Conservation (phyloP, 35 echinoderm and acorn worm genomes). For the Holothuria glaberrima region DNA sequence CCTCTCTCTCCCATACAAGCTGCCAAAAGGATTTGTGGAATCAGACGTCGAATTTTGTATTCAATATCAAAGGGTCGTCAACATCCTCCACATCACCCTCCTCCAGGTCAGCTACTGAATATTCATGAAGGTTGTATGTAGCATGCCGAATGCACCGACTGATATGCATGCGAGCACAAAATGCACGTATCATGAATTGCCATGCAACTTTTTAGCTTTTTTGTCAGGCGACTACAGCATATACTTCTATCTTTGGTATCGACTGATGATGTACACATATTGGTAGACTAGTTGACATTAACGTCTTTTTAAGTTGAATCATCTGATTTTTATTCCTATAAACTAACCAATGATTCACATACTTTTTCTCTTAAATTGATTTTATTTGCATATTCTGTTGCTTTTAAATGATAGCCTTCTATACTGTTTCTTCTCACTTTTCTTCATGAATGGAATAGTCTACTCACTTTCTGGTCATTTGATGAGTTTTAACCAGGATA, state of each 20-base stretch:
- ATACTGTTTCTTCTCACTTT: too few species aligned
- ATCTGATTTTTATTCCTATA: too few species aligned
- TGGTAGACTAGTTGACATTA: not conserved
- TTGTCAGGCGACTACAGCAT: not conserved
- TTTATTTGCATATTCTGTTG: too few species aligned
- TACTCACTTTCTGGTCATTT: too few species aligned
- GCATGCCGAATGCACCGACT: conserved; percentile 28
- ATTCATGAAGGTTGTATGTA: conserved; percentile 33
- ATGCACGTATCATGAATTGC: conserved; percentile 43
- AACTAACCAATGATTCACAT: too few species aligned
- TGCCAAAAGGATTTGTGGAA: conserved; percentile 75
- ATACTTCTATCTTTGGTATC: not conserved
- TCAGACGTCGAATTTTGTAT: conserved; percentile 71
- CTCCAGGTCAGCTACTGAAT: conserved; percentile 70
- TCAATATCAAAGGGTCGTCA: conserved; percentile 68
- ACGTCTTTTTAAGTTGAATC: too few species aligned
- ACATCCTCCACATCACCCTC: conserved; percentile 17
- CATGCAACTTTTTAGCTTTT: conserved; percentile 39
- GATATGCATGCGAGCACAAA: conserved; percentile 44
- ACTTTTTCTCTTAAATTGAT: too few species aligned
- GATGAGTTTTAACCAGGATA: too few species aligned
- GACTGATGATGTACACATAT: not conserved
- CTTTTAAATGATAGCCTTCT: too few species aligned
- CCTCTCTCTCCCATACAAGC: conserved; percentile 62
- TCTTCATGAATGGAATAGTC: too few species aligned